Conservation (phyloP, 2,888 invertebrate genomes). For the Silvanus unidentatus region DNA sequence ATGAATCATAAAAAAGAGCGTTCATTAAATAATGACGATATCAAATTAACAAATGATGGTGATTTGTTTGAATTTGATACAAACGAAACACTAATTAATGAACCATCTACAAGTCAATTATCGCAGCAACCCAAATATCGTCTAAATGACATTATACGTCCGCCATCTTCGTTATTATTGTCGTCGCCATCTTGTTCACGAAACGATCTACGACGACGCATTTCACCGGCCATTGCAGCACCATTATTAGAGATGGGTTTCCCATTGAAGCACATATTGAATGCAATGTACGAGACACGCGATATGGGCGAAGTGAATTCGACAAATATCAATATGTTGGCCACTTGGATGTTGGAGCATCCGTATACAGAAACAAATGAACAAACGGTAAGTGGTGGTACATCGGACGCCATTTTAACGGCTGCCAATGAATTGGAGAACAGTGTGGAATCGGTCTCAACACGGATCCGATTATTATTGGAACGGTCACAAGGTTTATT, state of each 20-base stretch:
- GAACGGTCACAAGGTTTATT: conserved; percentile 19
- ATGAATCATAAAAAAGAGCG: conserved; percentile 39
- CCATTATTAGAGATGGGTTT: conserved; percentile 61
- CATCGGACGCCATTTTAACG: too few species aligned
- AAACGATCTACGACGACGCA: too few species aligned
- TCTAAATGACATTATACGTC: too few species aligned
- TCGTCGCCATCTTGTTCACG: conserved; percentile 38
- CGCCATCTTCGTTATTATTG: too few species aligned
- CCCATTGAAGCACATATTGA: conserved; percentile 51
- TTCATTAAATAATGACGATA: conserved; percentile 34
- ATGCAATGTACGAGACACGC: conserved; percentile 49
- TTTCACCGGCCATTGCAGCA: conserved; percentile 47
- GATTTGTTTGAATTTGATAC: too few species aligned
- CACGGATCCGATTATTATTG: conserved; percentile 2
- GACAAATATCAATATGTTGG: conserved; percentile 35
- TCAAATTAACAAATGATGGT: not conserved
- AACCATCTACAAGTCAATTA: too few species aligned
- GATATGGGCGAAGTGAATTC: not conserved
- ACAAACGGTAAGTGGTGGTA: not conserved
- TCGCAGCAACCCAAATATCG: too few species aligned
- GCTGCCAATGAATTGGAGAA: too few species aligned
- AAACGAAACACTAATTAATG: too few species aligned
- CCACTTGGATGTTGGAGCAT: conserved; percentile 62
- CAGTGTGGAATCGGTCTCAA: too few species aligned
- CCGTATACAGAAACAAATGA: conserved; percentile 42